A percentile compares a stretch with the other conserved stretches of the same genome.
Conservation (phyloP, 2,113 vertebrate genomes). For the Etheostoma cragini region DNA sequence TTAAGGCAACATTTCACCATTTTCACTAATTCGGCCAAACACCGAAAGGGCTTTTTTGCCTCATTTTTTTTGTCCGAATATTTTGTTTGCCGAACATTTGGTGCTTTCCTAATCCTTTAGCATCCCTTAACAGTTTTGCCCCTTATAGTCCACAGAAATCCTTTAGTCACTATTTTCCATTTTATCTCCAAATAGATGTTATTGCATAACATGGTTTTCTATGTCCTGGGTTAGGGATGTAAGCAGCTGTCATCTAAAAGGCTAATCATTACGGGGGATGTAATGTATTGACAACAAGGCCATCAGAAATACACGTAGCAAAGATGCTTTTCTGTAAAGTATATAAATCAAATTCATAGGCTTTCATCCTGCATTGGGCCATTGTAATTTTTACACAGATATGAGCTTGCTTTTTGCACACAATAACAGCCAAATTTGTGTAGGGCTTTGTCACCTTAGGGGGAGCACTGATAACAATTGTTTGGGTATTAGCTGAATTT, state of each 20-base stretch:
- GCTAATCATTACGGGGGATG: constrained; percentile 3
- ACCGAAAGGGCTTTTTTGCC: too few relatives aligned
- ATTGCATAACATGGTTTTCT: not conserved
- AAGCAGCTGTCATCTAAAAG: constrained; percentile 19
- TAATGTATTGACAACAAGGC: not conserved
- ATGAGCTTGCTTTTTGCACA: constrained; percentile 44
- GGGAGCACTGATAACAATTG: constrained; percentile 56
- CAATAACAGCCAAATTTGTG: constrained; percentile 48
- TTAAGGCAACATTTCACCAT: too few relatives aligned
- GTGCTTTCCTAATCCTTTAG: too few relatives aligned
- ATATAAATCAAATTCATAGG: constrained; percentile 23
- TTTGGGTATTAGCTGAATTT: constrained; percentile 65
- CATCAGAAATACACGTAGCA: not conserved
- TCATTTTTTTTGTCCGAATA: too few relatives aligned
- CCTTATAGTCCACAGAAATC: not conserved
- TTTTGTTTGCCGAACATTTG: too few relatives aligned
- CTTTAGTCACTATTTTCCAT: not conserved
- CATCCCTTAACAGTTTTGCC: not conserved
- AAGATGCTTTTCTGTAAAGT: constrained; percentile 15
- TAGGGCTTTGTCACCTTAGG: constrained; percentile 54
- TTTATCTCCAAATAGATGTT: not conserved
- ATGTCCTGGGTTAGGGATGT: not conserved
- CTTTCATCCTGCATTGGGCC: constrained; percentile 25
- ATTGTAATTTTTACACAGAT: constrained; percentile 27
- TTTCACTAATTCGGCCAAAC: too few relatives aligned